A percentile compares a stretch with the other conserved stretches of the same genome.
Evolutionary conservation across 2,113 vertebrate genomes (phyloP).

Genomic region (Gopherus evgoodei): DNA sequence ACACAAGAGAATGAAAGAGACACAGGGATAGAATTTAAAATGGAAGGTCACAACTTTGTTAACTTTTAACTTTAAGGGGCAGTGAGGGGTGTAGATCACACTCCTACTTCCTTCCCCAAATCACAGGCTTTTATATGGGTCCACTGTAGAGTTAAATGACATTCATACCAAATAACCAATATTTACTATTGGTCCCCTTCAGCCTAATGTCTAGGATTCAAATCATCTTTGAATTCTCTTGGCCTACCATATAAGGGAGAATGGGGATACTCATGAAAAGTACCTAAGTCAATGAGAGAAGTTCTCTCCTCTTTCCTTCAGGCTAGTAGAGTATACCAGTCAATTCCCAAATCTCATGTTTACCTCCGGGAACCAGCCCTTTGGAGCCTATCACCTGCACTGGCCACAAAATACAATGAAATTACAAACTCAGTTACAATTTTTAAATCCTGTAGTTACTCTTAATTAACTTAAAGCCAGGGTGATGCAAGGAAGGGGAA

Average conservation of each 20-base stretch:
- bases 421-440: neutral
- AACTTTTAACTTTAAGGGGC: neutral
- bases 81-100: neutral
- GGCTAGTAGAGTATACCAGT: neutral
- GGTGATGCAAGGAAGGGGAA: neutral
- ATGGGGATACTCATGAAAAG: neutral
- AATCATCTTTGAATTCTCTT: neutral
- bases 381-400: neutral
- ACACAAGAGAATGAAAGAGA: neutral
- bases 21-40: neutral
- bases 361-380: neutral
- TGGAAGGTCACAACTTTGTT: neutral
- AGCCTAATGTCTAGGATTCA: neutral
- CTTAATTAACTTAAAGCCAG: neutral
- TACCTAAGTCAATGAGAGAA: neutral
- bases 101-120: neutral
- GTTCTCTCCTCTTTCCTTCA: neutral
- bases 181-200: neutral
- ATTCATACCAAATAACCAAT: neutral
- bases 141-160: neutral
- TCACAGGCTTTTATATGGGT: neutral
- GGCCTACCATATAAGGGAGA: neutral
- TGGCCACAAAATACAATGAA: neutral
- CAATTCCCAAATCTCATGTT: neutral
- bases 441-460: neutral